A percentile compares a stretch with the other conserved stretches of the same genome.
phyloP scores from a whole-genome alignment of 2,113 vertebrate genomes.

The Archocentrus centrarchus region DNA sequence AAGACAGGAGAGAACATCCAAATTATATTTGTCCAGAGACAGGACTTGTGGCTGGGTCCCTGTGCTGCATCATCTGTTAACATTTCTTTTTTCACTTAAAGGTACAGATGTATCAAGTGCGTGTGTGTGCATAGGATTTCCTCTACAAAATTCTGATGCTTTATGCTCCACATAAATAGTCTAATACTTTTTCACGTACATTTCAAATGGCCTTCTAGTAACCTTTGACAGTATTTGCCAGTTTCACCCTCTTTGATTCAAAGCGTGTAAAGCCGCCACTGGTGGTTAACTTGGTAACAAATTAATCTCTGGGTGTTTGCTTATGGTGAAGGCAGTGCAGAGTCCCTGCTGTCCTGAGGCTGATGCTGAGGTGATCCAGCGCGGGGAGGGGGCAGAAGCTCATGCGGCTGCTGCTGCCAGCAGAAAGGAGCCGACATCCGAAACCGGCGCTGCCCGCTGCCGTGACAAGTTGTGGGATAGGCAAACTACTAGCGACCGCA shows the following conservation, averaged over 20 bases:
- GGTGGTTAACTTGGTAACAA: not conserved
- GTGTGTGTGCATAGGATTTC: too few species aligned
- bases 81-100: too few species aligned
- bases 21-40: not conserved
- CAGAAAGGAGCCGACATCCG: conserved; percentile 43
- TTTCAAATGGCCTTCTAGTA: not conserved
- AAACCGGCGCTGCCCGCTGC: conserved; percentile 57
- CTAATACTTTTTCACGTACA: not conserved
- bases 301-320: not conserved
- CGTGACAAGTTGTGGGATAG: conserved; percentile 3
- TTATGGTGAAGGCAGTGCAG: not conserved
- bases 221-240: not conserved
- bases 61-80: not conserved
- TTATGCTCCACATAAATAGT: too few species aligned
- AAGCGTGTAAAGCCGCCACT: not conserved
- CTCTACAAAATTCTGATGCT: too few species aligned
- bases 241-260: not conserved
- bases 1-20: not conserved
- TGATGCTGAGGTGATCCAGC: conserved; percentile 76
- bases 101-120: not conserved
- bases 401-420: conserved; percentile 61
- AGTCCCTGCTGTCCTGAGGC: not conserved
- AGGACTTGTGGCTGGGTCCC: not conserved
- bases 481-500: not conserved
- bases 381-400: conserved; percentile 64